Conservation (phyloP, 2,888 invertebrate species). For the Encarsia formosa region DNA sequence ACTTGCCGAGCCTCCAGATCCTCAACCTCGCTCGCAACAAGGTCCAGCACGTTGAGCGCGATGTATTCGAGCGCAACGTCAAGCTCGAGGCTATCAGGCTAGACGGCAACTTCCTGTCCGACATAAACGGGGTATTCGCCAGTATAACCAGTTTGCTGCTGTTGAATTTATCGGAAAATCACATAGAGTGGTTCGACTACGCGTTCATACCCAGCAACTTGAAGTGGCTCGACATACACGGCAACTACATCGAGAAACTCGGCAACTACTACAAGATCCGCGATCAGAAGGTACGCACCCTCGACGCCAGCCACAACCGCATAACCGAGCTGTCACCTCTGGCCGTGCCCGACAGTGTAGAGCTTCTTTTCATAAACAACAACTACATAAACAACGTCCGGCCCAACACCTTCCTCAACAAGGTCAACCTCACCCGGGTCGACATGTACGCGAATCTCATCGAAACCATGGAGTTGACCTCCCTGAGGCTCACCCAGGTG, state of each 20-base stretch:
- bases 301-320: conserved; percentile 87
- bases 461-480: conserved; percentile 75
- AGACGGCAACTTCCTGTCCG: conserved; percentile 82
- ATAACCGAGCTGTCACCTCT: conserved; percentile 78
- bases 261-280: conserved; percentile 83
- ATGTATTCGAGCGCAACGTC: conserved; percentile 75
- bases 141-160: conserved; percentile 79
- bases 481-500: conserved; percentile 72
- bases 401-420: conserved; percentile 82
- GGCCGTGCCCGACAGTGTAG: conserved; percentile 83
- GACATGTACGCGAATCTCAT: conserved; percentile 88
- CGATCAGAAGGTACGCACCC: conserved; percentile 64
- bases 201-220: conserved; percentile 85
- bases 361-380: conserved; percentile 83
- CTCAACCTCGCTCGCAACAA: conserved; percentile 87
- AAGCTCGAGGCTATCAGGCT: conserved; percentile 82
- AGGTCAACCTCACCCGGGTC: conserved; percentile 77
- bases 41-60: conserved; percentile 77
- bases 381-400: conserved; percentile 78
- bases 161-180: conserved; percentile 87
- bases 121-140: conserved; percentile 86
- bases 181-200: conserved; percentile 89
- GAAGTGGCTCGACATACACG: conserved; percentile 87
- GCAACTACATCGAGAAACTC: conserved; percentile 82
- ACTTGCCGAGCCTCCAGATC: conserved; percentile 77